These are phyloP conservation scores for Pseudochirops corinnae DNA, from an alignment of 2,797 vertebrate species.

Conservation along the genomic window DNA sequence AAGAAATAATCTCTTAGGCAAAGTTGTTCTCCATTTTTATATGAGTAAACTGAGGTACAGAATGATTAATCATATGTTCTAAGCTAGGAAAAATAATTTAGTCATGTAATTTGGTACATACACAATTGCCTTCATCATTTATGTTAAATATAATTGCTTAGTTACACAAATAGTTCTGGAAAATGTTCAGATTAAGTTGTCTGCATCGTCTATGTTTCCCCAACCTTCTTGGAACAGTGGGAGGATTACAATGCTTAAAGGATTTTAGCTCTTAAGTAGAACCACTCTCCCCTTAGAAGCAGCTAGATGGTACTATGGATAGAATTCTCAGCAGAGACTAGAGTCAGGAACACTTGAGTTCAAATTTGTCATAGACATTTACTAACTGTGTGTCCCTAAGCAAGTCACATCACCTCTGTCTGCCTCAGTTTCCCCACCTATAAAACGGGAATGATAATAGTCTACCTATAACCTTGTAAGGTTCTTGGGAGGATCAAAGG, in stretches of 20 bases:
- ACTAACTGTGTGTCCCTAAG: no score
- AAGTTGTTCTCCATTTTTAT: neutral
- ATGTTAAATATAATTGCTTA: neutral
- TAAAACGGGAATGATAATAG: neutral
- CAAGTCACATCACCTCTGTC: neutral
- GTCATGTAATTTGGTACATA: neutral
- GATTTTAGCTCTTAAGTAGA: neutral
- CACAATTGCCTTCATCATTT: neutral
- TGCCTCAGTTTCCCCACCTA: neutral
- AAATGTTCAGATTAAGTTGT: conserved; percentile 30
- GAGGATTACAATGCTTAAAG: neutral
- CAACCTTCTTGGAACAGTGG: neutral
- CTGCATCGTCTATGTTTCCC: neutral
- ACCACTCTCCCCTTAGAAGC: neutral
- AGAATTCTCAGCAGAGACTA: neutral
- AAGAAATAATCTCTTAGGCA: neutral
- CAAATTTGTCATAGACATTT: neutral
- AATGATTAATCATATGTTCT: conserved; percentile 10
- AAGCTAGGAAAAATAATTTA: conserved; percentile 34
- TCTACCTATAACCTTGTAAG: neutral
- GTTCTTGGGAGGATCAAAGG: neutral
- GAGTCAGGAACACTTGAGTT: neutral
- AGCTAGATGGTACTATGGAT: neutral
- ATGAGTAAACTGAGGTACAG: neutral
- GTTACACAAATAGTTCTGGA: conserved; percentile 26